Percentiles rank a stretch among this genome's conserved stretches.
These are phyloP conservation scores for Andrena praecox DNA, from an alignment of 2,888 invertebrate genomes.

Conservation along the genomic window DNA sequence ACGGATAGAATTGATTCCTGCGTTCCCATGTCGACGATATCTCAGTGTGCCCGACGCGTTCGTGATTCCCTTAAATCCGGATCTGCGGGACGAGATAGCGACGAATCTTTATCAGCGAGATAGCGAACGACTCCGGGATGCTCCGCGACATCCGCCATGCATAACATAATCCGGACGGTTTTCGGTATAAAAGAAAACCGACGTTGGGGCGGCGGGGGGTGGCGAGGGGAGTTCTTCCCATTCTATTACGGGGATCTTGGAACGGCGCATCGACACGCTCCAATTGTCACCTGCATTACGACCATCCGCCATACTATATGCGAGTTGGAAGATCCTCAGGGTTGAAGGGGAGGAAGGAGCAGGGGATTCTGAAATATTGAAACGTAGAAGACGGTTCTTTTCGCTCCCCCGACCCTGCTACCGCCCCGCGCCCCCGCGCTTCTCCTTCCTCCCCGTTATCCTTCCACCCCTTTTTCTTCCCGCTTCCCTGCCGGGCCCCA, in stretches of 20 bases:
- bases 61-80: constrained; percentile 34
- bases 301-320: constrained; percentile 50
- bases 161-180: constrained; percentile 73
- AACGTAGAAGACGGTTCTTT: constrained; percentile 73
- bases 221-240: constrained; percentile 66
- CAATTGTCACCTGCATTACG: constrained; percentile 79
- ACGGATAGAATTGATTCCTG: constrained; percentile 35
- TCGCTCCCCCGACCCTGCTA: constrained; percentile 46
- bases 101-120: neutral
- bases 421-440: constrained; percentile 54
- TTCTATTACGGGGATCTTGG: constrained; percentile 77
- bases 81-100: constrained; percentile 29
- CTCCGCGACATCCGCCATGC: constrained; percentile 66
- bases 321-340: constrained; percentile 61
- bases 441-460: constrained; percentile 32
- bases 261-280: constrained; percentile 76
- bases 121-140: constrained; percentile 40
- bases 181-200: constrained; percentile 59
- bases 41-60: neutral
- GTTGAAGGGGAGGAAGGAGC: constrained; percentile 50
- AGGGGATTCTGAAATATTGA: constrained; percentile 80
- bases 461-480: constrained; percentile 10
- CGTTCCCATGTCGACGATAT: constrained; percentile 20
- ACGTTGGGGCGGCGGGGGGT: constrained; percentile 31
- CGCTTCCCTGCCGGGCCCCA: constrained; percentile 23